Evolutionary conservation across 1,140 invertebrate genomes (phyloP), one percentile per base, ranked within the genome.

Genomic region (Meloidogyne floridensis): DNA sequence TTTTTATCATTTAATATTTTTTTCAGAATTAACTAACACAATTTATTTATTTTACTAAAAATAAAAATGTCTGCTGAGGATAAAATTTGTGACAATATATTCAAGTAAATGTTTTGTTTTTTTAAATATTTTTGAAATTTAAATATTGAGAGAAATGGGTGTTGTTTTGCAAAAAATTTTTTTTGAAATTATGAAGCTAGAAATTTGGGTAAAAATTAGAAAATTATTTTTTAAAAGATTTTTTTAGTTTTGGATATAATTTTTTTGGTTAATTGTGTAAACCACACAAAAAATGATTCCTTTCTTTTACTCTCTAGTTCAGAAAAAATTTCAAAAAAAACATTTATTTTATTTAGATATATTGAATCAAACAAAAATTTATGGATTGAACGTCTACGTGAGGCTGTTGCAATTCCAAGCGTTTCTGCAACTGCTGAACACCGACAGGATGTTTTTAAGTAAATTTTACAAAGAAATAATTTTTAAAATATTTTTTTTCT

Each of bases 381-480:
- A 51, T 98, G 94, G 90, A 94, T 98, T 82, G 90, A 94, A 59
- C 93, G 93, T 82, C 91, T 98, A 69, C 92, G 92, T 81, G 94
- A 97, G 88, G 95, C 94, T 47, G 96, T 98, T 54, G 95, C 94
- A 3, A 98, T 99, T 87, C 94, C 95, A 87, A 98, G 96, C 59
- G 95, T 98, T 8, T 98, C 96, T n/a, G 93, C 94, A 89, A 95
- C 93, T 93, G 93, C 93, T n/a, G 93, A 95, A 82, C 92, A 93
- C 70, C 91, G 96, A 74, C 89, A 91, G 59, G 95, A 97, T 81
- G 92, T 94, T 76, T 87, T 65, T n/a, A 65, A n/a, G 59, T 65
- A 65, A 65, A 18, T 6, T 32, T 32, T 32, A 32, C 32, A 65
- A 59, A 54, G 9, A 54, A 54, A 9, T 10, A 54, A 11, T 9